Evolutionary conservation across 2,113 vertebrate genomes (phyloP).

Genomic region (Tautogolabrus adspersus): DNA sequence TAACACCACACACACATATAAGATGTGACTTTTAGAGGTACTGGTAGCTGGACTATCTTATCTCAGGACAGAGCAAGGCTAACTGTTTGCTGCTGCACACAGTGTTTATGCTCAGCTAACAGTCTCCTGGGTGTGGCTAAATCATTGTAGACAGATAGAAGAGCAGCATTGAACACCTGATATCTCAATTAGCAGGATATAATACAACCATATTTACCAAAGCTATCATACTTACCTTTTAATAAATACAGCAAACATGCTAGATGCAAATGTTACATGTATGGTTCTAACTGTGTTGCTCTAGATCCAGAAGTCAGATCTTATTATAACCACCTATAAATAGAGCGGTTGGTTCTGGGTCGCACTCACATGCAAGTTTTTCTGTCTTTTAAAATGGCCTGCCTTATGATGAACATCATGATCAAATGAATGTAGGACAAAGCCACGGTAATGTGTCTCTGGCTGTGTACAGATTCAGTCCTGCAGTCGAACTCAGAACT

Average conservation of each 20-base stretch:
- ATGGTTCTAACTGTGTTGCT: conserved; percentile 19
- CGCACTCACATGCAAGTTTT: conserved; percentile 69
- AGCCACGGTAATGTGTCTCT: neutral
- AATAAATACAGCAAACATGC: neutral
- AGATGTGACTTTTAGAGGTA: too few species aligned
- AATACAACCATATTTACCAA: neutral
- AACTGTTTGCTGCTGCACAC: too few species aligned
- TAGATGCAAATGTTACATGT: neutral
- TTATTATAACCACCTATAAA: conserved; percentile 77
- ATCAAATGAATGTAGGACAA: conserved; percentile 58
- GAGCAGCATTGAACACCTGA: neutral
- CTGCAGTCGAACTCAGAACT: too few species aligned
- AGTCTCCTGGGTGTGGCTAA: neutral
- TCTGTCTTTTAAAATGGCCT: conserved; percentile 49
- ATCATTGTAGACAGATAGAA: neutral
- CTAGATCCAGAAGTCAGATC: conserved; percentile 61
- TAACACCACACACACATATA: too few species aligned
- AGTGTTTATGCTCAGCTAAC: conserved; percentile 9
- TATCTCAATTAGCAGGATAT: neutral
- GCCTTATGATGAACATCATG: conserved; percentile 47
- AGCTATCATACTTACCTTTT: neutral
- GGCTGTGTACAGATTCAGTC: conserved; percentile 1
- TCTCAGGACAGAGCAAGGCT: too few species aligned
- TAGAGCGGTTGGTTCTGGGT: conserved; percentile 80
- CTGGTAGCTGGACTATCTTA: too few species aligned